These are phyloP conservation scores for Clinocottus analis DNA, from an alignment of 2,113 vertebrate species.

Conservation along the genomic window DNA sequence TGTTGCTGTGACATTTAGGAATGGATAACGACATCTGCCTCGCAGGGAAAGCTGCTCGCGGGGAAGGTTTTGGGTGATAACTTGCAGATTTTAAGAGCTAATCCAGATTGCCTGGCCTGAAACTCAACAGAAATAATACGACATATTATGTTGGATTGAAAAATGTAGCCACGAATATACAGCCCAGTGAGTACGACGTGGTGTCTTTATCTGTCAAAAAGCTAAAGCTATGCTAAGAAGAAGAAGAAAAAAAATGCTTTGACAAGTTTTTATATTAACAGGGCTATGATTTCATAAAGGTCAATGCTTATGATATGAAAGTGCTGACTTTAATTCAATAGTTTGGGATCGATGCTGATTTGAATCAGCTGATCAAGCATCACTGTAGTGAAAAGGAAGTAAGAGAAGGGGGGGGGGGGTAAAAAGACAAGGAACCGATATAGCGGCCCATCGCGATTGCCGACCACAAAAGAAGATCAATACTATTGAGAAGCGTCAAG, in stretches of 20 bases:
- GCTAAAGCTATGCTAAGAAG: not conserved
- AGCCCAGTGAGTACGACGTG: not conserved
- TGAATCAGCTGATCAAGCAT: constrained; percentile 53
- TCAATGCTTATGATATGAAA: constrained; percentile 30
- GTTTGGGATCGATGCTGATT: constrained; percentile 49
- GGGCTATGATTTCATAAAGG: constrained; percentile 4
- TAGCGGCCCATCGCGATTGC: not conserved
- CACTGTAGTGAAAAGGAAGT: not conserved
- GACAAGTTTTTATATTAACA: not conserved
- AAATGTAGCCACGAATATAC: constrained; percentile 7
- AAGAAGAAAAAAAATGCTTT: not conserved
- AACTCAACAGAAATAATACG: constrained; percentile 28
- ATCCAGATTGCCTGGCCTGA: constrained; percentile 37
- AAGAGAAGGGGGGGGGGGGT: not conserved
- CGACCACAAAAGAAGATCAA: constrained; percentile 38
- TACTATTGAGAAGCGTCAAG: constrained; percentile 41
- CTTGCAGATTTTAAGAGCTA: constrained; percentile 56
- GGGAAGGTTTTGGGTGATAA: constrained; percentile 41
- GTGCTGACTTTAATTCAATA: constrained; percentile 41
- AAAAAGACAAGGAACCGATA: constrained; percentile 7
- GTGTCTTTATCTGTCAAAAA: not conserved
- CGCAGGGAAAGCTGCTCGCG: constrained; percentile 21
- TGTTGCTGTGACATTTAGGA: constrained; percentile 66
- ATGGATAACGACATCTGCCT: constrained; percentile 57
- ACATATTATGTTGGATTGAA: constrained; percentile 1